phyloP scores from a whole-genome alignment of 2,888 invertebrate species.

The Argyresthia goedartella region DNA sequence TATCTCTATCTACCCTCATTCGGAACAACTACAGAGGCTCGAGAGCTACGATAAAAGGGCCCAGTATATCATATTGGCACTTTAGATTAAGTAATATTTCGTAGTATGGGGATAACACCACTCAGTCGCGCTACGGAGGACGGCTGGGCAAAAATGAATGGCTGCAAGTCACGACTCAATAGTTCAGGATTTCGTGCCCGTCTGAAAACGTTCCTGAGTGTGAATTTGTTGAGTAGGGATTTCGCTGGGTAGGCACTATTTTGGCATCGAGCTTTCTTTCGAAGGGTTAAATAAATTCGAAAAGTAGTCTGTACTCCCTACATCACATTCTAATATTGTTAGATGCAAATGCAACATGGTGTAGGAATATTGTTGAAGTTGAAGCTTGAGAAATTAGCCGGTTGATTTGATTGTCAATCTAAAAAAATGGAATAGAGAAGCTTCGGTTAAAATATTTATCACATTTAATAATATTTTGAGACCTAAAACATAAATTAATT shows the following conservation, averaged over 20 bases:
- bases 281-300: too few relatives aligned
- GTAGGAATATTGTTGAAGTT: too few relatives aligned
- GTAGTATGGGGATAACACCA: constrained; percentile 42
- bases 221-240: not conserved
- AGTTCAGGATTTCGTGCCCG: constrained; percentile 6
- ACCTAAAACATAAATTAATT: too few relatives aligned
- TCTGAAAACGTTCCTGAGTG: not conserved
- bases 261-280: not conserved
- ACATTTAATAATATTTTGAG: too few relatives aligned
- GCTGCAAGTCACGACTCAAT: constrained; percentile 24
- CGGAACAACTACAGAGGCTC: constrained; percentile 9
- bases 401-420: too few relatives aligned
- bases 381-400: too few relatives aligned
- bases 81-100: constrained; percentile 51
- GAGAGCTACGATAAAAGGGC: constrained; percentile 45
- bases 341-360: too few relatives aligned
- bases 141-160: not conserved
- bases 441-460: too few relatives aligned
- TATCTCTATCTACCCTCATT: constrained; percentile 50
- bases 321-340: too few relatives aligned
- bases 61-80: constrained; percentile 65
- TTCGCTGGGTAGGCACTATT: not conserved
- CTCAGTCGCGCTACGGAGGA: constrained; percentile 17
- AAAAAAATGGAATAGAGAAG: too few relatives aligned
- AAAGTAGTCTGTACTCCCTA: too few relatives aligned